phyloP scores from a whole-genome alignment of 53 echinoderm and acorn worm genomes.

The Holothuria scabra region DNA sequence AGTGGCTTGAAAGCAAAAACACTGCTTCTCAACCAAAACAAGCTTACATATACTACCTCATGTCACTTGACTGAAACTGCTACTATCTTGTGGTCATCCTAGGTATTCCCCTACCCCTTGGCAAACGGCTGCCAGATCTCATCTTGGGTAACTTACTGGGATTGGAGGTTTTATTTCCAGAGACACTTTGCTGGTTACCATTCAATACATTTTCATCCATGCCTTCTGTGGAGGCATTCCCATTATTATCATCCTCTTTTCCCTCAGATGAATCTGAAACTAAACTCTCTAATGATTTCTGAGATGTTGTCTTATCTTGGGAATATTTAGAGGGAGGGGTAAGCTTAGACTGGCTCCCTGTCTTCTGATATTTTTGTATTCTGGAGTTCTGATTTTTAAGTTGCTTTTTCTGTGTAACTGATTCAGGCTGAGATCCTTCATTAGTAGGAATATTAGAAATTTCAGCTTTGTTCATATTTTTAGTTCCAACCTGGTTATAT shows the following conservation, averaged over 20 bases:
- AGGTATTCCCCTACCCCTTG: conserved; percentile 18
- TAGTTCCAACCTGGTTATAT: neutral
- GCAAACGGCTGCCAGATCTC: conserved; percentile 21
- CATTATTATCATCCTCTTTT: conserved; percentile 6
- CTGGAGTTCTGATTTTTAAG: neutral
- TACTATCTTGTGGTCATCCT: conserved; percentile 28
- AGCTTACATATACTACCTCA: neutral
- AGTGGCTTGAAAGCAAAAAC: no score
- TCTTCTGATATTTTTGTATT: neutral
- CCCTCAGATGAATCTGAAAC: conserved; percentile 28
- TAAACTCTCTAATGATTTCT: neutral
- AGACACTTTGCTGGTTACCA: neutral
- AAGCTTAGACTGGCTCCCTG: conserved; percentile 13
- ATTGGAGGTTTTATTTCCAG: neutral
- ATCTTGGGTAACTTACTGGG: neutral
- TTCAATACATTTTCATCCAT: conserved; percentile 2
- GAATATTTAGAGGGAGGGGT: conserved; percentile 3
- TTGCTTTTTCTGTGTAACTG: no score
- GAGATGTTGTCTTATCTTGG: neutral
- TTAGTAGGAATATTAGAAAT: neutral
- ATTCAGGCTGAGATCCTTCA: neutral
- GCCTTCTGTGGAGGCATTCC: neutral
- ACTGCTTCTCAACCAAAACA: no score
- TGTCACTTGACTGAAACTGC: neutral
- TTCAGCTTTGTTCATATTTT: neutral